Evolutionary conservation across 2,113 vertebrate genomes (phyloP).

Genomic region (Sturnira hondurensis): DNA sequence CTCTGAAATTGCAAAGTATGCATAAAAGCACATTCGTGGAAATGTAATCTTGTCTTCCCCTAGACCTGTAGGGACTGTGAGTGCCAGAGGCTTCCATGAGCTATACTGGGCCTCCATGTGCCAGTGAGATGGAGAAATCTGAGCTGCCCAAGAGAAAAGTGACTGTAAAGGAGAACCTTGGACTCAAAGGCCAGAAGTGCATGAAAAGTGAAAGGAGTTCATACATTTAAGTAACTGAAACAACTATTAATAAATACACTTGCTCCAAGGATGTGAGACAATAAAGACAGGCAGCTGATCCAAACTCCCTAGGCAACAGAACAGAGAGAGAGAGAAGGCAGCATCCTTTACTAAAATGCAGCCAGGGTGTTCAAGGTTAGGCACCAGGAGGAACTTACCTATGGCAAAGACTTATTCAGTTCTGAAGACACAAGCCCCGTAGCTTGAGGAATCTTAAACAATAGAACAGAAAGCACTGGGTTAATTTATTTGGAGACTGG

Average conservation of each 20-base stretch:
- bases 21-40: not conserved
- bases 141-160: not conserved
- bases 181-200: not conserved
- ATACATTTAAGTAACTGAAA: not conserved
- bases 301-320: not conserved
- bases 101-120: not conserved
- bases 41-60: slow-evolving; percentile 25
- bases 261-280: not conserved
- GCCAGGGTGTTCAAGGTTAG: not conserved
- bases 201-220: not conserved
- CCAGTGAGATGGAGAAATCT: not conserved
- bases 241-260: not conserved
- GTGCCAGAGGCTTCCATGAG: not conserved
- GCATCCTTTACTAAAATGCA: slow-evolving; percentile 18
- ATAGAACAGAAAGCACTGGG: not conserved
- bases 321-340: not conserved
- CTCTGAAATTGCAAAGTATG: slow-evolving; percentile 41
- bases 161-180: not conserved
- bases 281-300: not conserved
- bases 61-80: not conserved
- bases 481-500: not conserved
- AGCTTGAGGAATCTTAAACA: not conserved
- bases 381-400: not conserved
- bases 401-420: not conserved
- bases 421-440: not conserved